Evolutionary conservation across 2,113 vertebrate genomes (phyloP).

Genomic region (Turnix velox): DNA sequence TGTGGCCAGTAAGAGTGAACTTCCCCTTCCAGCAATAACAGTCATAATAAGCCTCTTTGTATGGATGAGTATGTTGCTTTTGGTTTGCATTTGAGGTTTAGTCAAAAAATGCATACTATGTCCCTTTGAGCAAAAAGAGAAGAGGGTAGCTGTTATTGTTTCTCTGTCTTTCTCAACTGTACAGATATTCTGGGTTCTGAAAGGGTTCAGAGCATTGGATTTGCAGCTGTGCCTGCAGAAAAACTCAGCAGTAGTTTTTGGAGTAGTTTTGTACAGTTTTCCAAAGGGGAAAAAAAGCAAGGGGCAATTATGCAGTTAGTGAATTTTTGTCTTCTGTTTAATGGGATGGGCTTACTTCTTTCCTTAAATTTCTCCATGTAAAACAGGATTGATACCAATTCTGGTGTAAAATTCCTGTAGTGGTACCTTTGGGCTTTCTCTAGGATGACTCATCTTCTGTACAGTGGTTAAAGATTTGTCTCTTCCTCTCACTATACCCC

Average conservation of each 20-base stretch:
- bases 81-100: slow-evolving; percentile 66
- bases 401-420: neutral
- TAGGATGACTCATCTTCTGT: neutral
- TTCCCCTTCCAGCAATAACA: slow-evolving; percentile 64
- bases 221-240: neutral
- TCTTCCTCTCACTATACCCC: neutral
- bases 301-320: neutral
- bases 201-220: neutral
- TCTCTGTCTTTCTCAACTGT: slow-evolving; percentile 21
- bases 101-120: slow-evolving; percentile 57
- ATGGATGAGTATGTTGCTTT: slow-evolving; percentile 51
- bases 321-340: neutral
- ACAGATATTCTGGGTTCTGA: neutral
- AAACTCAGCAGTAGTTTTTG: neutral
- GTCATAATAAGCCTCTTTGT: slow-evolving; percentile 56
- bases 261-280: neutral
- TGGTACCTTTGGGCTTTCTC: neutral
- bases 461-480: neutral
- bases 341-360: neutral
- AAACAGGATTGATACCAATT: neutral
- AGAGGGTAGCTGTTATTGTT: slow-evolving; percentile 33
- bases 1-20: slow-evolving; percentile 49
- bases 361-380: neutral
- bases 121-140: neutral
- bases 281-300: neutral